Evolutionary conservation across 2,797 vertebrate species (phyloP), one percentile per base, ranked within the genome.

Genomic region (Micrastur ruficollis): DNA sequence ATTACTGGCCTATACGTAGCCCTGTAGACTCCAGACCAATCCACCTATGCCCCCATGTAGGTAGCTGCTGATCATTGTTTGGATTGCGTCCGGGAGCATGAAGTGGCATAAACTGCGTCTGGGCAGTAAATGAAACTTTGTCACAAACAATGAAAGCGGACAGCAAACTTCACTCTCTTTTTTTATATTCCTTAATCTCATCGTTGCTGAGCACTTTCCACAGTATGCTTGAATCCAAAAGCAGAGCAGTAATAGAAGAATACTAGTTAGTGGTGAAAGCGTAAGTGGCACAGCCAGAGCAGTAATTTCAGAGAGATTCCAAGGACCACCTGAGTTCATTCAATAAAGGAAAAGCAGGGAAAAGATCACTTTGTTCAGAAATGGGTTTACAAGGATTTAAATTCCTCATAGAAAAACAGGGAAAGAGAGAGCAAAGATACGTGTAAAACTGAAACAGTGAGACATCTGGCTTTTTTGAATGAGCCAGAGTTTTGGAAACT

Each of bases 21-120:
- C 31, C 26, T 81, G 5, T 7, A 38, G 62, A 32, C 20, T 74
- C 18, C 71, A 52, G 62, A 74, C 12, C 65, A 81, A 6, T 19
- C 56, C 38, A 22, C 18, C 40, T 42, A 16, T 2, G 0, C 6
- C 14, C 9, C 18, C 2, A 0, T 12, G 14, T 10, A 61, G 23
- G 52, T 20, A 21, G 16, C 42, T 82, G 56, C 34, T 74, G 75
- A 11, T 29, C n/a, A 13, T 23, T 3, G 7, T 22, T 66, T 71
- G 52, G 36, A n/a, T 49, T 66, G 36, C 14, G 1, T 46, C 49
- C 0, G 0, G 6, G n/a, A 38, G 5, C 5, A 7, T 5, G n/a
- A 44, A 38, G 68, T 71, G 27, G 8, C 14, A 52, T 31, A 56
- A 67, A 49, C 46, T 53, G 26, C 18, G 52, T 84, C 44, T 25